phyloP scores from a whole-genome alignment of 2,797 vertebrate genomes.

The Enteromius thamalakanensis region DNA sequence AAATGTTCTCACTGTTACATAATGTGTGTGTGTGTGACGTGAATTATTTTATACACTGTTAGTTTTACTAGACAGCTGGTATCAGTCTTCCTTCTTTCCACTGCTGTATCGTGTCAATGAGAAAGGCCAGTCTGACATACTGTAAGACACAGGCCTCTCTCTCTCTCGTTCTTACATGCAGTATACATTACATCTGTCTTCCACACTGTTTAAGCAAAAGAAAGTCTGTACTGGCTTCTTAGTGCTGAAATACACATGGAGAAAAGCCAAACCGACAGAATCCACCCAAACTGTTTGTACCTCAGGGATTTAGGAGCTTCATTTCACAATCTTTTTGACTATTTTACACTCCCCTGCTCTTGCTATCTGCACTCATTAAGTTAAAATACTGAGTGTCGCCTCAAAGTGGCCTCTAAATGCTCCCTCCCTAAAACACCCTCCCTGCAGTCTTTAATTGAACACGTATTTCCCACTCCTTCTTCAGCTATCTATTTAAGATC shows the following conservation, averaged over 20 bases:
- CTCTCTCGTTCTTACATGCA: slow-evolving; percentile 9
- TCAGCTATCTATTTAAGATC: slow-evolving; percentile 16
- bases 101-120: slow-evolving; percentile 2
- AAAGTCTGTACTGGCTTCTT: slow-evolving; percentile 6
- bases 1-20: not conserved
- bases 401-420: slow-evolving; percentile 10
- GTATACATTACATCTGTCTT: slow-evolving; percentile 34
- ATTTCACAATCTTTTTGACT: slow-evolving; percentile 41
- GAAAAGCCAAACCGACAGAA: slow-evolving; percentile 32
- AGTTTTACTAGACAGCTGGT: slow-evolving; percentile 28
- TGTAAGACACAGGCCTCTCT: not conserved
- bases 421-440: slow-evolving; percentile 23
- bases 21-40: slow-evolving; percentile 2
- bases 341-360: slow-evolving; percentile 48
- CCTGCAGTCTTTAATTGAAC: slow-evolving; percentile 26
- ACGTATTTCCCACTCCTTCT: not conserved
- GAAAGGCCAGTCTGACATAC: slow-evolving; percentile 22
- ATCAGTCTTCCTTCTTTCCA: slow-evolving; percentile 34
- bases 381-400: slow-evolving; percentile 6
- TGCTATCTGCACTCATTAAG: slow-evolving; percentile 26
- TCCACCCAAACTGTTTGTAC: slow-evolving; percentile 36
- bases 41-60: slow-evolving; percentile 33
- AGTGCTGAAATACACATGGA: slow-evolving; percentile 47
- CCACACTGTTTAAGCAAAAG: slow-evolving; percentile 27
- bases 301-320: slow-evolving; percentile 17